A percentile compares a stretch with the other conserved stretches of the same genome.
Evolutionary conservation across 2,797 vertebrate species (phyloP).

Genomic region (Natrix natrix): DNA sequence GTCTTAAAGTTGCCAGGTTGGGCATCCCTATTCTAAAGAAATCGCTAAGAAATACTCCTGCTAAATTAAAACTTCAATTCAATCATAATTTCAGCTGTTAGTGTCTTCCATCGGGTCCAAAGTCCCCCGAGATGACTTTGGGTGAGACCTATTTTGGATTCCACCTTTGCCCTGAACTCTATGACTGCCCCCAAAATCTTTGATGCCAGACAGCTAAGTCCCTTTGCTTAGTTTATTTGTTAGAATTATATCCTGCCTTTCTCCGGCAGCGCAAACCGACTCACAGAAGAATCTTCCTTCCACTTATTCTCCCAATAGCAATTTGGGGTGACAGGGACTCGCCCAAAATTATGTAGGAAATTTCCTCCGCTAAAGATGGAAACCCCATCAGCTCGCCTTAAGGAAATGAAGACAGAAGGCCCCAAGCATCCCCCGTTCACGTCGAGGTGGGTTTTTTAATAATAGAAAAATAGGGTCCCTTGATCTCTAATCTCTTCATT

Average conservation of each 20-base stretch:
- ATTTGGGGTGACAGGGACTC: background rate
- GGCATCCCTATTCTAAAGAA: background rate
- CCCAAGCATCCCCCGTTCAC: background rate
- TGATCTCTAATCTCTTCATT: background rate
- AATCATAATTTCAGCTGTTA: background rate
- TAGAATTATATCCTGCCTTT: background rate
- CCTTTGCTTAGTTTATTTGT: background rate
- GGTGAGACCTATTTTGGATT: background rate
- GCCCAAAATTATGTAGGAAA: background rate
- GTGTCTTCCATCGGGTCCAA: background rate
- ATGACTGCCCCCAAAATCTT: background rate
- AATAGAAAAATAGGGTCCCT: background rate
- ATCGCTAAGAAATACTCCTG: background rate
- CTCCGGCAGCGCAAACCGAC: background rate
- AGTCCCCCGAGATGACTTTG: background rate
- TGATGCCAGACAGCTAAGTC: too few relatives aligned
- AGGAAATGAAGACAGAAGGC: background rate
- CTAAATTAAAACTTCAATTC: background rate
- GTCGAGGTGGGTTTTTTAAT: slow-evolving; percentile 4
- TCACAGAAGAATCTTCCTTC: background rate
- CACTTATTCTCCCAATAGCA: background rate
- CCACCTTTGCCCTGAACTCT: background rate
- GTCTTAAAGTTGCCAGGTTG: background rate
- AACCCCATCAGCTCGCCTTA: background rate
- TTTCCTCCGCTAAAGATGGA: background rate